phyloP scores from a whole-genome alignment of 2,888 invertebrate species.

The Meteorus cinctellus region DNA sequence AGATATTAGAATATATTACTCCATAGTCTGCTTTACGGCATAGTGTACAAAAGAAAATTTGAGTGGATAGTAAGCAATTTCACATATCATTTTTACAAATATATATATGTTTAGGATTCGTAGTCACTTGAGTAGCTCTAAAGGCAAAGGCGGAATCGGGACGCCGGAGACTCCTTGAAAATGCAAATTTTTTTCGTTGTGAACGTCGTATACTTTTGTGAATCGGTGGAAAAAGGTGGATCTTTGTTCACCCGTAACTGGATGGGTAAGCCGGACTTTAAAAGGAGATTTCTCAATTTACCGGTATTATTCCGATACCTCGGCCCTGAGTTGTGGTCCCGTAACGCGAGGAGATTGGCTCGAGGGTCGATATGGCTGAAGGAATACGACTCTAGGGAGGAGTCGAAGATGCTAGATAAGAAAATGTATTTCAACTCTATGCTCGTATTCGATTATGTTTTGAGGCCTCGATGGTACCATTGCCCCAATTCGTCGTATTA shows the following conservation, averaged over 20 bases:
- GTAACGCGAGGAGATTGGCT: slow-evolving; percentile 57
- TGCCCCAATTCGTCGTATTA: background rate
- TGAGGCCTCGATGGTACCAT: slow-evolving; percentile 24
- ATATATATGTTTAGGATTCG: slow-evolving; percentile 5
- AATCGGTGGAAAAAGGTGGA: slow-evolving; percentile 28
- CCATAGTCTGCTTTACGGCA: slow-evolving; percentile 51
- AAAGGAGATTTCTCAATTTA: slow-evolving; percentile 62
- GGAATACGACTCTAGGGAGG: slow-evolving; percentile 59
- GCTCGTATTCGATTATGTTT: slow-evolving; percentile 52
- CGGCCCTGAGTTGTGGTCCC: slow-evolving; percentile 41
- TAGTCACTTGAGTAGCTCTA: slow-evolving; percentile 17
- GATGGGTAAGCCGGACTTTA: slow-evolving; percentile 54
- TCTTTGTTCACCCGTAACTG: slow-evolving; percentile 53
- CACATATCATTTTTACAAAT: background rate
- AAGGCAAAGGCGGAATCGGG: slow-evolving; percentile 19
- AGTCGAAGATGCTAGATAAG: slow-evolving; percentile 61
- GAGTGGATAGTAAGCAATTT: background rate
- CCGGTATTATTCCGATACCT: slow-evolving; percentile 64
- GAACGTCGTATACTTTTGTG: slow-evolving; percentile 33
- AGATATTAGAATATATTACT: slow-evolving; percentile 40
- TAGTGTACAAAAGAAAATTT: slow-evolving; percentile 51
- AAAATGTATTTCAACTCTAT: slow-evolving; percentile 63
- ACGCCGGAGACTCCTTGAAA: slow-evolving; percentile 38
- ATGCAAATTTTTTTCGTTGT: slow-evolving; percentile 51
- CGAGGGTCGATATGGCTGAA: slow-evolving; percentile 53